Evolutionary conservation across 1,140 invertebrate species (phyloP), one percentile per base, ranked within the genome.

Genomic region (Neodiprion virginianus): DNA sequence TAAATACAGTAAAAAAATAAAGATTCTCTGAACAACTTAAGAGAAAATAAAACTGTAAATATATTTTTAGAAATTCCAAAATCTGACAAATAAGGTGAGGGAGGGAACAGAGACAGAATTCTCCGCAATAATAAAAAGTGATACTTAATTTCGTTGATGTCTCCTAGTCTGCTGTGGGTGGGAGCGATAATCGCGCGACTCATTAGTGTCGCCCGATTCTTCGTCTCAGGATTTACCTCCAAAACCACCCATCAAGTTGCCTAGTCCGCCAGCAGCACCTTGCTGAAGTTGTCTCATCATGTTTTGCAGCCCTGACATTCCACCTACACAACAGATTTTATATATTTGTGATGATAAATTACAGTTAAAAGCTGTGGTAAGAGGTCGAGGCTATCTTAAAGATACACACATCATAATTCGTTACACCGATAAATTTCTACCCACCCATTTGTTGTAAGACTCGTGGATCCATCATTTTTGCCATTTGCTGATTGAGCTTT

Each of bases 401-500:
- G 69, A 79, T 48, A 71, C 40, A 67, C 50, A 67, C 21, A 72
- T 72, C 28, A 49, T 74, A 10, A 75, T 74, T 77, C 76, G 78
- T 73, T 68, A 69, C 65, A 23, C 73, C 78, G 78, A 79, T 48
- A 79, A 77, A 61, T 76, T 74, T 47, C 14, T 72, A 66, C 70
- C 65, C 72, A 94, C 94, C 95, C 94, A 96, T 96, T 90, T 97
- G 95, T 82, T 99, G 97, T 66, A 99, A 90, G 73, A 99, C 96
- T 79, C 97, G 90, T 0, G 99, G 98, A 90, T 99, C 98, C 94
- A 99, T 99, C 97, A 99, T 99, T 87, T 98, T 98, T 7, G 98
- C 98, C 97, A 99, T 99, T 89, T 99, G 98, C 89, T 99, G 97
- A 89, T 99, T 99, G 0, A 99, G 89, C 90, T 99, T 99, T 0